Base-by-base conservation (phyloP, 2,797 vertebrate genomes). In the Meda fulgida region DNA sequence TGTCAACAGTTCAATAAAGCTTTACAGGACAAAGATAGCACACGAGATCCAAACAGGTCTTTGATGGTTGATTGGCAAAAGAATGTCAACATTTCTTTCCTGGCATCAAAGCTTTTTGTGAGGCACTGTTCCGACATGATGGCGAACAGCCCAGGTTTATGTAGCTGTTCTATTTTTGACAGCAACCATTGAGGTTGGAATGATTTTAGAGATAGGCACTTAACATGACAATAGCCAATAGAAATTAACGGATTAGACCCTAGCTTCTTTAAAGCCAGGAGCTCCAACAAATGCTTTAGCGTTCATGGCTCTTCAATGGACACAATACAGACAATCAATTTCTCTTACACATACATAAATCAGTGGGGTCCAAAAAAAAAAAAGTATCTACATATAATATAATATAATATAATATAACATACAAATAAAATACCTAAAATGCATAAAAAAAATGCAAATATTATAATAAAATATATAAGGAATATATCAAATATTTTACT, bases 11-110 rank as follows among this genome's bases (percentile, higher is more conserved):
- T 38, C 1, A 86, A 89, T 90, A 72, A 91, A 91, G 92, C 91
- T 31, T 88, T 40, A 69, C 34, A 83, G 81, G 86, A 91, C 87
- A 92, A 94, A 93, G 88, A 89, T 69, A 77, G 31, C 72, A 79
- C 90, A 91, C 36, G 83, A 85, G 81, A 90, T 71, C 65, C 81
- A 55, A 89, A 81, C 89, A 90, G 67, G 84, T 84, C 89, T 91
- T 87, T 29, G 29, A 94, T 88, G 91, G 88, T 87, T 89, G 86
- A 92, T 26, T 86, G 90, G 86, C 77, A 88, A 92, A 92, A 48
- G 92, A 89, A 92, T 91, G 86, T 89, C 84, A 86, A 85, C 86
- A 90, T 85, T 87, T 90, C 58, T 73, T 92, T 89, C 89, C 87
- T 92, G 91, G 92, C 79, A 77, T 90, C 85, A 86, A 31, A 89